Evolutionary conservation across 1,140 invertebrate genomes (phyloP).

Genomic region (Melanaphis sacchari): DNA sequence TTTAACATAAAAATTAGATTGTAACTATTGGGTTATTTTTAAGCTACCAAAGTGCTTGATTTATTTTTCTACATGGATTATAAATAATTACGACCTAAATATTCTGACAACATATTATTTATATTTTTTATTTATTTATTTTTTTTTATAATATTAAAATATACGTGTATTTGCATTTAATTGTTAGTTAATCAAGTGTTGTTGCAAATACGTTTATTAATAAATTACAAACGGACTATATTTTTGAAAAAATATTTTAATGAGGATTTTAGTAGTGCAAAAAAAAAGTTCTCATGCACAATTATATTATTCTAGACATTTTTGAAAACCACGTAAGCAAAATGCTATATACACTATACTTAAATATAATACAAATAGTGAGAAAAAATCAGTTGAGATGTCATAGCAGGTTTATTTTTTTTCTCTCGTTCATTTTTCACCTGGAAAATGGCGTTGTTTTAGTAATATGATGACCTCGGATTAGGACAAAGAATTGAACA

Average conservation of each 20-base stretch:
- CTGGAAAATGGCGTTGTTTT: conserved; percentile 7
- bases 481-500: conserved; percentile 29
- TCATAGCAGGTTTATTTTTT: background rate
- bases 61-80: background rate
- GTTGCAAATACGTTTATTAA: background rate
- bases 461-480: conserved; percentile 37
- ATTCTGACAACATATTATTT: too few species aligned
- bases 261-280: background rate
- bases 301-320: background rate
- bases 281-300: too few species aligned
- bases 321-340: too few species aligned
- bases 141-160: background rate
- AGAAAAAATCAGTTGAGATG: background rate
- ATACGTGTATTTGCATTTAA: background rate
- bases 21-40: background rate
- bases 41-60: background rate
- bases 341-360: too few species aligned
- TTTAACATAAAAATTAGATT: background rate
- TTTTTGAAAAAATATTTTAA: background rate
- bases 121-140: background rate
- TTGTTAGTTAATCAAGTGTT: background rate
- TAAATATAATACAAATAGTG: background rate
- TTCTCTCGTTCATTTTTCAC: background rate
- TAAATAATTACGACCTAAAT: background rate
- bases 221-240: background rate